Evolutionary conservation across 2,797 vertebrate species (phyloP), one percentile per base, ranked within the genome.

Genomic region (Coreius guichenoti): DNA sequence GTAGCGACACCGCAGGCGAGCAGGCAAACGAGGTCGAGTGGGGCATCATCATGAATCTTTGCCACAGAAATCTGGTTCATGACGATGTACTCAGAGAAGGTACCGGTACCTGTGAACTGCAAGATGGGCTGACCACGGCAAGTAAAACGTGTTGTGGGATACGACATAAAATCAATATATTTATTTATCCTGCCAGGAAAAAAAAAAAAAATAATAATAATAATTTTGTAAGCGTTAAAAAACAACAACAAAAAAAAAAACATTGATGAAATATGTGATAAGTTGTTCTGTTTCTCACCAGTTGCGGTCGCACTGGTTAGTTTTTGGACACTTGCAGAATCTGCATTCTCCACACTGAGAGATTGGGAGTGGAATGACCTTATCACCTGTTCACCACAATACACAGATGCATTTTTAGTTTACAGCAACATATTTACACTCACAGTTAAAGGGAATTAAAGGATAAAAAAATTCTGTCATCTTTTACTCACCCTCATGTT

Each of bases 71-170:
- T 95, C 88, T 98, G 96, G 9, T 97, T 94, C 33, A 98, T 91
- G 73, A 99, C 97, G 0, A 96, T 98, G 89, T 98, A 99, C 90
- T 99, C 94, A 0, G 98, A 98, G 92, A 99, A 99, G 3, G 98
- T 99, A 89, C 97, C 97, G 77, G 96, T 98, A 47, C 97, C 96
- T 95, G 96, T 93, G 88, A 97, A 99, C 91, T 99, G 98, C 78
- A 96, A 93, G 86, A 99, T 33, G 82, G 95, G 95, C 90, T 96
- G 95, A 29, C 97, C 98, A 91, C 95, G 98, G 91, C 97, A 99
- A 80, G 93, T 96, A 45, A 99, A 96, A 87, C 97, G 95, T 91
- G 95, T 95, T 12, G 93, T 96, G 4, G 90, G 88, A 12, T 92
- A 89, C 5, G 96, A 93, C 97, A 98, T 97, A 80, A 96, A 79